These are phyloP conservation scores for Cololabis saira DNA, from an alignment of 2,113 vertebrate species.

Conservation along the genomic window DNA sequence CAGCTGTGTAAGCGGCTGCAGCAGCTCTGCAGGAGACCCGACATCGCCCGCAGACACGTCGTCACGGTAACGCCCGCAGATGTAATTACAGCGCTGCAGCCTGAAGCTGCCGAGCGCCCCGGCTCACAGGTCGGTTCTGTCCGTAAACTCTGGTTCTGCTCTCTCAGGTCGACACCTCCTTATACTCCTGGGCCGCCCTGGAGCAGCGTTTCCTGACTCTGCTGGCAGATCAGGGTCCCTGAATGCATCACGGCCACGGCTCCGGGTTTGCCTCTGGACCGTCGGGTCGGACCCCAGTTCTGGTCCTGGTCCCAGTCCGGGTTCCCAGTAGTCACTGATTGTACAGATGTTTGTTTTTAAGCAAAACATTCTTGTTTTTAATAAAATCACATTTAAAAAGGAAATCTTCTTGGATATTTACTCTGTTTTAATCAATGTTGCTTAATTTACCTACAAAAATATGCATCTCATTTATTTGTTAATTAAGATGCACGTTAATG, in stretches of 20 bases:
- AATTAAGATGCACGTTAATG: no score
- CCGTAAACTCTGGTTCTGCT: neutral
- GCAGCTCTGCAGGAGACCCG: slow-evolving; percentile 90
- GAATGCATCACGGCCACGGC: neutral
- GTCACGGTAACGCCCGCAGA: slow-evolving; percentile 85
- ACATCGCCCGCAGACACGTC: slow-evolving; percentile 85
- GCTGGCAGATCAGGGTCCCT: slow-evolving; percentile 72
- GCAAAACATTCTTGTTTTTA: no score
- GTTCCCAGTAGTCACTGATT: neutral
- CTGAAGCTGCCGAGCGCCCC: no score
- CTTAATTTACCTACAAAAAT: no score
- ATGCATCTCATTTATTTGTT: no score
- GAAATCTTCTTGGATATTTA: no score
- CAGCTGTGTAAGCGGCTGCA: slow-evolving; percentile 93
- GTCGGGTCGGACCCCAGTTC: slow-evolving; percentile 60
- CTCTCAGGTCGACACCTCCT: slow-evolving; percentile 85
- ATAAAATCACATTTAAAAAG: no score
- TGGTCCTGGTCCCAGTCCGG: neutral
- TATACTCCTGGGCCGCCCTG: slow-evolving; percentile 89
- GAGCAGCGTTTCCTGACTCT: slow-evolving; percentile 87
- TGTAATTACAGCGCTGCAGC: neutral
- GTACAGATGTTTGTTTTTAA: neutral
- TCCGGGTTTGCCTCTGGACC: slow-evolving; percentile 78
- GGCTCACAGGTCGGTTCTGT: neutral
- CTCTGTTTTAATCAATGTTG: no score